Evolutionary conservation across 2,888 invertebrate species (phyloP).

Genomic region (Agrochola lychnidis): DNA sequence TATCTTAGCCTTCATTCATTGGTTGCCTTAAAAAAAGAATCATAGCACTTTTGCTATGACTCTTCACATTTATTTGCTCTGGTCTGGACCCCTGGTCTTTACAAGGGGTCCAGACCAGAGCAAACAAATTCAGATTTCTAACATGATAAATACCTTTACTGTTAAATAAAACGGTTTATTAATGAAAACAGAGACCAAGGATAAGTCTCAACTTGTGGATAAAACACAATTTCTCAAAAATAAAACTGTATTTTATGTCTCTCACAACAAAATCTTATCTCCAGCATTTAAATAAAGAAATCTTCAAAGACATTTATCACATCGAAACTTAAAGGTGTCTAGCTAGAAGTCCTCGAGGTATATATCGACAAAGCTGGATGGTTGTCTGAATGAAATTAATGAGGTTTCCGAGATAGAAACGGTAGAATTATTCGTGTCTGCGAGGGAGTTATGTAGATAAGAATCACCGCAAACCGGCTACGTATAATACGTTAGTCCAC

Average conservation of each 20-base stretch:
- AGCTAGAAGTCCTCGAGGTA: slow-evolving; percentile 13
- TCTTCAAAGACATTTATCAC: slow-evolving; percentile 17
- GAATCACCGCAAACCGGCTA: slow-evolving; percentile 9
- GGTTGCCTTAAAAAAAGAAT: not conserved
- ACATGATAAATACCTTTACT: not conserved
- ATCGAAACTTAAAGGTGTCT: slow-evolving; percentile 25
- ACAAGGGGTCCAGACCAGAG: no score
- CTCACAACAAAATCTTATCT: not conserved
- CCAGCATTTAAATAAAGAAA: not conserved
- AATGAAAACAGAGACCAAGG: not conserved
- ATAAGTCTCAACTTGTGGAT: not conserved
- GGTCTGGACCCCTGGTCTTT: no score
- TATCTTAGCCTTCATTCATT: not conserved
- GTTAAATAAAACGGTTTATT: not conserved
- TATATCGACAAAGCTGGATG: slow-evolving; percentile 22
- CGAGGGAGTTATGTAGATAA: slow-evolving; percentile 4
- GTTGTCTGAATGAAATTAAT: slow-evolving; percentile 25
- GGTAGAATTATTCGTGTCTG: not conserved
- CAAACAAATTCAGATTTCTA: not conserved
- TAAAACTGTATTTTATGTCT: not conserved
- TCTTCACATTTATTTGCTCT: no score
- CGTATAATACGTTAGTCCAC: not conserved
- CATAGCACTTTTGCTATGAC: no score
- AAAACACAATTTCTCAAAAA: not conserved
- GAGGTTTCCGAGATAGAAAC: slow-evolving; percentile 32